Base-by-base conservation (phyloP, 1,140 invertebrate species). In the Planococcus citri region DNA sequence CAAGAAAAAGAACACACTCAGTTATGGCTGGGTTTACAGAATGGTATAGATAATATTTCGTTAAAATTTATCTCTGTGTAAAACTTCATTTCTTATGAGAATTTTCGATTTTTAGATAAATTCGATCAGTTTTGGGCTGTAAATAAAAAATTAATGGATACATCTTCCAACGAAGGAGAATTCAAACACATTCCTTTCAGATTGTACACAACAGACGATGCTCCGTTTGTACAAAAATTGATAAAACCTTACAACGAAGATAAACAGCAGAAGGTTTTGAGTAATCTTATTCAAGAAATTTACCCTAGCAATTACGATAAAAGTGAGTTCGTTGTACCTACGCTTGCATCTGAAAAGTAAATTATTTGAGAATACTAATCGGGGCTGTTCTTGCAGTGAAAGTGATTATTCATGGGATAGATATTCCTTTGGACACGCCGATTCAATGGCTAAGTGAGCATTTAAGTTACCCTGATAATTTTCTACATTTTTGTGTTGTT, bases 81-180 rank as follows among this genome's bases (percentile, higher is more conserved):
- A 67, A 68, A n/a, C n/a, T 25, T 27, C 33, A 33, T 33, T 33
- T 33, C 29, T n/a, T 37, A 25, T 33, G n/a, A n/a, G n/a, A n/a
- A 68, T 38, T 51, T 21, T 25, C 8, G 4, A 64, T 70, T 21
- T 17, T 70, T 78, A 92, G 91, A 98, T 77, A 97, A 96, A 81
- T 99, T 98, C 81, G 95, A 99, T 79, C 95, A 98, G 78, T 99
- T 99, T 79, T 98, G 97, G 96, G 87, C 91, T 6, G 88, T 98
- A 12, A 98, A 98, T 78, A 85, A 91, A 73, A 88, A 92, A 76
- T 79, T 99, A 67, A 98, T 98, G 95, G 94, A 97, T 78, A 82
- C 86, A 9, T 82, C 78, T 71, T 86, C 88, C 29, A 83, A 83
- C 76, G 86, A 89, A 27, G 84, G 83, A 77, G 90, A 94, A 73